Evolutionary conservation across 2,113 vertebrate species (phyloP).

Genomic region (Dissostichus mawsoni): DNA sequence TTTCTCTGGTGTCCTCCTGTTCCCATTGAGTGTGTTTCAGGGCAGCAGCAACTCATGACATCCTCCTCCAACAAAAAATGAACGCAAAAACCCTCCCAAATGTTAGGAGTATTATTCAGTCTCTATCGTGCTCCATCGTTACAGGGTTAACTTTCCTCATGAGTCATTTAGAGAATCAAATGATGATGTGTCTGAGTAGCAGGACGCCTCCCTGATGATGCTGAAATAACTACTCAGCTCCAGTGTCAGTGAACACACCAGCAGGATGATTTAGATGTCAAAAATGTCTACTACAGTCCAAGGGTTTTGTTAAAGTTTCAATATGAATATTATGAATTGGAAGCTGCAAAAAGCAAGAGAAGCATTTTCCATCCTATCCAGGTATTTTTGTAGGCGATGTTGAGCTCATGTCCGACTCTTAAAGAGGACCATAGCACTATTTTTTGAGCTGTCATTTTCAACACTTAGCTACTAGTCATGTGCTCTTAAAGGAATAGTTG

Average conservation of each 20-base stretch:
- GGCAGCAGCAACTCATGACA: background rate
- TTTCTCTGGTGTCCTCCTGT: too few species aligned
- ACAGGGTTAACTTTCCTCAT: background rate
- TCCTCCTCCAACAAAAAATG: background rate
- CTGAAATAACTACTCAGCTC: background rate
- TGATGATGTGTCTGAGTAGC: too few species aligned
- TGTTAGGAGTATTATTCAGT: background rate
- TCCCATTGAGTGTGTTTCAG: background rate
- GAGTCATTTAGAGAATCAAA: background rate
- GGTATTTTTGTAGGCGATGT: too few species aligned
- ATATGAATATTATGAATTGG: background rate
- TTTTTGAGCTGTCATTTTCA: too few species aligned
- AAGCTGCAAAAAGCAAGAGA: background rate
- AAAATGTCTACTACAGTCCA: too few species aligned
- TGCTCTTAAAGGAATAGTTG: background rate
- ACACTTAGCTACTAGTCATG: background rate
- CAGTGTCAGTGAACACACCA: background rate
- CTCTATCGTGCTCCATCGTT: background rate
- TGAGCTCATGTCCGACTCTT: too few species aligned
- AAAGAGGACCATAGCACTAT: background rate
- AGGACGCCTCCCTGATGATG: background rate
- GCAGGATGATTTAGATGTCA: background rate
- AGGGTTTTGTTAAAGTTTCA: too few species aligned
- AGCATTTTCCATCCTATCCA: too few species aligned
- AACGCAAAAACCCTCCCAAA: background rate